A percentile compares a stretch with the other conserved stretches of the same genome.
Conservation (phyloP, 2,797 vertebrate species). For the Artibeus jamaicensis region DNA sequence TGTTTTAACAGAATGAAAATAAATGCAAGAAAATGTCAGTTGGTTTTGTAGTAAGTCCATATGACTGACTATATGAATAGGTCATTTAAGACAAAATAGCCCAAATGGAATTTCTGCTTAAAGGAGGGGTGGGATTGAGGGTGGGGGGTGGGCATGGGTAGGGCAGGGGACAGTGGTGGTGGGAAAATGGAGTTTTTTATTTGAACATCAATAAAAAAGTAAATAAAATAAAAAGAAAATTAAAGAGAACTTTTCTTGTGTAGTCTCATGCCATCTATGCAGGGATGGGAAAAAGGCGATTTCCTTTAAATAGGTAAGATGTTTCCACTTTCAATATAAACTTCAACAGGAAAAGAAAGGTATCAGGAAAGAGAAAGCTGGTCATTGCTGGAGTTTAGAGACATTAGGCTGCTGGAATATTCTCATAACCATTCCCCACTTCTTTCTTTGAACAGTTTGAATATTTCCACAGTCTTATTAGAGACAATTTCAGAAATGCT, state of each 20-base stretch:
- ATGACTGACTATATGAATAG: not conserved
- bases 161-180: no score
- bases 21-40: not conserved
- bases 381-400: not conserved
- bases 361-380: not conserved
- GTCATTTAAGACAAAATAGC: not conserved
- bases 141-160: no score
- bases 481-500: conserved; percentile 65
- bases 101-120: not conserved
- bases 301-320: not conserved
- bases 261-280: not conserved
- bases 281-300: not conserved
- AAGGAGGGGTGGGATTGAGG: no score
- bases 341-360: not conserved
- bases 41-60: not conserved
- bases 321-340: not conserved
- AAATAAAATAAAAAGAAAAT: no score
- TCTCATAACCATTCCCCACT: not conserved
- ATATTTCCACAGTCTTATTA: conserved; percentile 39
- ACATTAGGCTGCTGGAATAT: not conserved
- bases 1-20: not conserved
- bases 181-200: no score
- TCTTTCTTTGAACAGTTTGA: conserved; percentile 13
- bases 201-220: no score
- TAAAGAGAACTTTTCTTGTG: not conserved